A percentile compares a stretch with the other conserved stretches of the same genome.
phyloP scores from a whole-genome alignment of 2,888 invertebrate species.

The Dromius quadrimaculatus region DNA sequence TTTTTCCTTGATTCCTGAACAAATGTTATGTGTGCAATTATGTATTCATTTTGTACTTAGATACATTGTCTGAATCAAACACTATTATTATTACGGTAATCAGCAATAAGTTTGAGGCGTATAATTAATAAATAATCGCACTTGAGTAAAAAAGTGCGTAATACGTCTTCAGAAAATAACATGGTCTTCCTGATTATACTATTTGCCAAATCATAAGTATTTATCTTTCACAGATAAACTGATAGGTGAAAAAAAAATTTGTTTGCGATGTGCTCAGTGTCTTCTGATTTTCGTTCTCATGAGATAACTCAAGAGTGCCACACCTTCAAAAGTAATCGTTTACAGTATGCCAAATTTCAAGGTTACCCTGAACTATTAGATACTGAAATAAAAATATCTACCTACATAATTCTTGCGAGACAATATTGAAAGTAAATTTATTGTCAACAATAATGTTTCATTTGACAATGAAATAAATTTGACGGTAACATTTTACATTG shows the following conservation, averaged over 20 bases:
- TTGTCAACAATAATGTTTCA: constrained; percentile 11
- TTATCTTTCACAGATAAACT: constrained; percentile 34
- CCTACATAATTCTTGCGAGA: constrained; percentile 2
- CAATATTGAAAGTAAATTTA: constrained; percentile 27
- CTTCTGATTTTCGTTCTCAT: constrained; percentile 25
- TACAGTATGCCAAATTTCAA: constrained; percentile 25
- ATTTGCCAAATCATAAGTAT: constrained; percentile 16
- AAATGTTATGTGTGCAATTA: no score
- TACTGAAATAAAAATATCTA: constrained; percentile 15
- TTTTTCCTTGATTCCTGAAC: no score
- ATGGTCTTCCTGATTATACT: constrained; percentile 1
- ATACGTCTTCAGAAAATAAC: constrained; percentile 4
- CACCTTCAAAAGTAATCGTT: constrained; percentile 16
- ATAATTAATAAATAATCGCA: no score
- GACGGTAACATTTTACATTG: constrained; percentile 1
- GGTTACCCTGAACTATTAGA: constrained; percentile 16
- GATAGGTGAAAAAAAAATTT: constrained; percentile 12
- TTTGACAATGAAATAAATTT: constrained; percentile 32
- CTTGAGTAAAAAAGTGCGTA: neutral
- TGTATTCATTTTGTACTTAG: no score
- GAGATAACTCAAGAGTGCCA: neutral
- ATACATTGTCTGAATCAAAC: no score
- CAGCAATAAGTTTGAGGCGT: no score
- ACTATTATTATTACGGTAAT: no score
- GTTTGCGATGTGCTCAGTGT: neutral